Base-by-base conservation (phyloP, 2,888 invertebrate species). In the Prosapia bicincta region DNA sequence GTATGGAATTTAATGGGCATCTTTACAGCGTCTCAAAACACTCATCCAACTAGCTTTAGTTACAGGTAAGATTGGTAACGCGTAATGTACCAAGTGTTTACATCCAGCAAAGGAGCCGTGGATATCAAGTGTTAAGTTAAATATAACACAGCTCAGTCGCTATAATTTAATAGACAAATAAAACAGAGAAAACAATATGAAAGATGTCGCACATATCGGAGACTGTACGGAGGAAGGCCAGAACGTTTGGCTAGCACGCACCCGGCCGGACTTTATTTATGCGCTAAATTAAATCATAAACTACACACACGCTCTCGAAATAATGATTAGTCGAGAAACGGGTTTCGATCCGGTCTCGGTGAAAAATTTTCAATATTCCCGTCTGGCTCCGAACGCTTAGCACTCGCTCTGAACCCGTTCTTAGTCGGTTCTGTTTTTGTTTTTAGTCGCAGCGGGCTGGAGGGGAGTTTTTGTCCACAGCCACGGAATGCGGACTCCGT, bases 271-370 rank as follows among this genome's bases (percentile, higher is more conserved):
- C 20, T 54, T 38, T 54, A 54, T 54, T 54, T 54, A 54, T 54
- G 54, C 54, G 54, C 54, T 54, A 54, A 54, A 54, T 54, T 54
- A 54, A 54, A 54, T 54, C 54, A 54, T 54, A 54, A 54, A 54
- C 54, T 20, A 54, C 54, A 54, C 54, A 54, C 54, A 54, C 54
- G 54, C 20, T 38, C 38, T 54, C 54, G 54, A 54, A 54, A 54
- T 54, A 54, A 54, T 54, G 54, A 54, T 54, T 54, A 54, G 54
- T 20, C n/a, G 54, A 54, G 54, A 54, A 54, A 54, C 54, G 3
- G 54, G 54, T 54, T 54, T 54, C 54, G 54, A 54, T 54, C 54
- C 54, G 20, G 20, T 54, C 54, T 2, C 20, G 20, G 54, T 54
- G 54, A 54, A 54, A 54, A 54, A 20, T 54, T 54, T 54, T 54